Evolutionary conservation across 1,140 invertebrate genomes (phyloP), one percentile per base, ranked within the genome.

Genomic region (Chionoecetes opilio): DNA sequence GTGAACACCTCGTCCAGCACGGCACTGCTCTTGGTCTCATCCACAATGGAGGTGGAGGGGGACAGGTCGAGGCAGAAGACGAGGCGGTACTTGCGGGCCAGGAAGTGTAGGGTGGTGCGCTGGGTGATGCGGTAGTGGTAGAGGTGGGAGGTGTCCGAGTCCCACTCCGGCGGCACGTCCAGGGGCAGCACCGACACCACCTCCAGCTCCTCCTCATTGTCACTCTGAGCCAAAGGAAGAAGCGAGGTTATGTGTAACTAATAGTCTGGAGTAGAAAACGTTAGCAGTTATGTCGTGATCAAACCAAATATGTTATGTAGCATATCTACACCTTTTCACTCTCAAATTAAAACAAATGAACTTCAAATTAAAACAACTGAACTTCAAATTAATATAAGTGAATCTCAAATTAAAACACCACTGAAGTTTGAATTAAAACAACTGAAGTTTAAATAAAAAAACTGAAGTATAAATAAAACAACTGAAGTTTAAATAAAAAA

Each of bases 41-140:
- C 97, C 87, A 98, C 98, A 96, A 98, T 97, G 38, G 98, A 98
- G 94, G 98, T 97, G 3, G 98, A 99, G 31, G 98, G 98, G 97
- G 98, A 98, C 95, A 99, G 97, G 97, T 99, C 98, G 89, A 99
- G 97, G 96, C 98, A 98, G 97, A 98, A 98, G 34, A 98, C 98
- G 95, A 98, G 97, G 94, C 98, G 97, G 96, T 98, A 98, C 93
- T 97, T 97, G 53, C 97, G 97, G 0, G 97, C 97, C 9, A 98
- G 96, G 96, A 97, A 97, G 46, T 97, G 97, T 14, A 98, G 97
- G 35, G 96, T 96, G 31, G 97, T 97, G 29, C 97, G 96, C 97
- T 98, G 92, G 96, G 97, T 96, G 97, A 97, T 97, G 97, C 96
- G 94, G 96, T 98, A 98, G 95, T 97, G 97, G 96, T 97, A 98